phyloP scores from a whole-genome alignment of 2,888 invertebrate species.

The Andrena fulva region DNA sequence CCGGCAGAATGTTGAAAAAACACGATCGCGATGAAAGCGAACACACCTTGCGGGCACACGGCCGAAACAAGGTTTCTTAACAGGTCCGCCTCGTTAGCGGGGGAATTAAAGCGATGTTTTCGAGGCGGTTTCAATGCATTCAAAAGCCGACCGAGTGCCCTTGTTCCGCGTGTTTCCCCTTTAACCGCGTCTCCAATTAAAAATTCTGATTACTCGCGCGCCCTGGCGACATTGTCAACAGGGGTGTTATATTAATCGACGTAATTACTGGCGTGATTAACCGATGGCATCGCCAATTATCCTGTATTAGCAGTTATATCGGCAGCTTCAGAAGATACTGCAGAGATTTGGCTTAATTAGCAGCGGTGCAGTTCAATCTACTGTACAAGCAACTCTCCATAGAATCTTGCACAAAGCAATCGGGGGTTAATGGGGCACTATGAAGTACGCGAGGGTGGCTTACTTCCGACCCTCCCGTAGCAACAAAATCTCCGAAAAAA shows the following conservation, averaged over 20 bases:
- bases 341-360: neutral
- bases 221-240: neutral
- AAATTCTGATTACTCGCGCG: constrained; percentile 24
- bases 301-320: neutral
- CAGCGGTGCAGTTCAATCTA: neutral
- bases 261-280: constrained; percentile 29
- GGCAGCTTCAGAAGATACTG: neutral
- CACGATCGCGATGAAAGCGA: constrained; percentile 11
- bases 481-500: no score
- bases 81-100: constrained; percentile 22
- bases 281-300: neutral
- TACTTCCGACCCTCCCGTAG: no score
- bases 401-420: no score
- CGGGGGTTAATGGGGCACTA: no score
- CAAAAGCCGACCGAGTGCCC: constrained; percentile 30
- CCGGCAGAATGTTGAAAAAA: constrained; percentile 6
- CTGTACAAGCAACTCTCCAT: no score
- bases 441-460: no score
- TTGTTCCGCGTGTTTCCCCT: constrained; percentile 33
- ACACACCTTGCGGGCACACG: constrained; percentile 7
- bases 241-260: constrained; percentile 24
- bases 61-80: constrained; percentile 32
- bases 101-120: constrained; percentile 33
- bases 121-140: constrained; percentile 6
- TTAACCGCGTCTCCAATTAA: constrained; percentile 39